Evolutionary conservation across 2,113 vertebrate species (phyloP), one percentile per base, ranked within the genome.

Genomic region (Nesoenas mayeri): DNA sequence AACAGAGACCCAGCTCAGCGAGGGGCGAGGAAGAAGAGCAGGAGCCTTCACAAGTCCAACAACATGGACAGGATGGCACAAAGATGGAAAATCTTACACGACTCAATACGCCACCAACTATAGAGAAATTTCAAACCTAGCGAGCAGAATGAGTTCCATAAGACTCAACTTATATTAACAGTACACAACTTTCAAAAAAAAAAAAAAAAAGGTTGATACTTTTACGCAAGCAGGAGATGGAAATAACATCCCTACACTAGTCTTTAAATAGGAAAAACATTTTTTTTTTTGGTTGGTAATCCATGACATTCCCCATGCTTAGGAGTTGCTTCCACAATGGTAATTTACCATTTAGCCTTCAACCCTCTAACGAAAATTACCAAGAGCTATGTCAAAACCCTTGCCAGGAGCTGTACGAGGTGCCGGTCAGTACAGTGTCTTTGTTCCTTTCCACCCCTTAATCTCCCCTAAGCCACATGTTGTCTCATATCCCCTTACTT

Each of bases 401-500:
- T 2, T 18, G 40, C 13, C 12, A 40, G 47, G 48, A 65, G 60
- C 69, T 60, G 29, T 11, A 6, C 3, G 48, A 62, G 72, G 60
- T 61, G 54, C 72, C 4, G 16, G 48, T 4, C 88, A 36, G 21
- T 20, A 5, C 29, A 38, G n/a, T 62, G 79, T 38, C 82, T 94
- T 84, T 94, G 88, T 93, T 81, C 77, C 77, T 73, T 42, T 31
- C 56, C 58, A 51, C 34, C 60, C 51, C 42, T 79, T 83, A 54
- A 93, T 88, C 94, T 83, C 67, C 72, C 60, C 48, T 77, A 70
- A 86, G 12, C 54, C 88, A 86, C 91, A 58, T 54, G 75, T 42
- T 74, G 83, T 91, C 83, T 95, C 85, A 73, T 79, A 93, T 88
- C 88, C 83, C 92, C 38, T 73, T 64, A 44, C 92, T 78, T 58